phyloP scores from a whole-genome alignment of 2,888 invertebrate species.

The Allolobophora icterica region DNA sequence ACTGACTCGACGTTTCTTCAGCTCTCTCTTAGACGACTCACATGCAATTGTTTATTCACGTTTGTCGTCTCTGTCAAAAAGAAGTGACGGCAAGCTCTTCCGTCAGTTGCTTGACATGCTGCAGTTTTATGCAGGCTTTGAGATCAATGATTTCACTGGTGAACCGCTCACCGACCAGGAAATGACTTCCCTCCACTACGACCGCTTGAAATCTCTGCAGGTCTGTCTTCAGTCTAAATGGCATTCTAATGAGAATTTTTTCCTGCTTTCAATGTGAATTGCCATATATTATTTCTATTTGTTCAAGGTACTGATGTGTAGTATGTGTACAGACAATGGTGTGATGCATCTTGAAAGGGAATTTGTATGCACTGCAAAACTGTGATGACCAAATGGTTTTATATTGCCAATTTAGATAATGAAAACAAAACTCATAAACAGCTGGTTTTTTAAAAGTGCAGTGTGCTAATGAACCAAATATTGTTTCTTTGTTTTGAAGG shows the following conservation, averaged over 20 bases:
- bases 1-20: conserved; percentile 94
- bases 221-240: conserved; percentile 47
- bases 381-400: background rate
- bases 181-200: conserved; percentile 91
- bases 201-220: conserved; percentile 82
- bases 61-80: conserved; percentile 75
- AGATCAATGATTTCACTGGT: conserved; percentile 94
- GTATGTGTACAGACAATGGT: background rate
- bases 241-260: background rate
- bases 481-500: conserved; percentile 69
- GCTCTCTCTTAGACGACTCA: conserved; percentile 91
- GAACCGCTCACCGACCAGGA: conserved; percentile 91
- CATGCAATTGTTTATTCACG: conserved; percentile 90
- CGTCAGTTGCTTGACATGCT: conserved; percentile 91
- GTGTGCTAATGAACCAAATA: background rate
- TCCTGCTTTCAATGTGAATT: background rate
- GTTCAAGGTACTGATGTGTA: background rate
- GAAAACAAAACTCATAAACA: background rate
- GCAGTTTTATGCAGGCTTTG: conserved; percentile 94
- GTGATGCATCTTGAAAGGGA: background rate
- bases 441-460: background rate
- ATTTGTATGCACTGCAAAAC: background rate
- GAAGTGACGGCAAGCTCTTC: conserved; percentile 87
- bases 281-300: background rate
- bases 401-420: background rate